phyloP scores from a whole-genome alignment of 2,113 vertebrate genomes.

The Anoplopoma fimbria region DNA sequence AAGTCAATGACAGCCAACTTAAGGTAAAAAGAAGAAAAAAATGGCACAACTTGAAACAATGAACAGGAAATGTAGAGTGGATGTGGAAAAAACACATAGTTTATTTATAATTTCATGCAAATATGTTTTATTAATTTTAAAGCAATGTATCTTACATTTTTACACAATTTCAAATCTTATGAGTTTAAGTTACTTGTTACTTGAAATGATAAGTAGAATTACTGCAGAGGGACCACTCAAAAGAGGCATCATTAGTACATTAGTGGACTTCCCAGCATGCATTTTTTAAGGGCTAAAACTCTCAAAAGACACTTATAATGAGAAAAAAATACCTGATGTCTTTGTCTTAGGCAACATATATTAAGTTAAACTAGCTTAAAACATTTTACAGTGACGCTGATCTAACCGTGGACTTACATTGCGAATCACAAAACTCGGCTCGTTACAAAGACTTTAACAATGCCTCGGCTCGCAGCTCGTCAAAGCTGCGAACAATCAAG shows the following conservation, averaged over 20 bases:
- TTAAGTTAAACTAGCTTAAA: background rate
- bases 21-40: background rate
- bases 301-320: too few species aligned
- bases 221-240: background rate
- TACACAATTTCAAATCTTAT: too few species aligned
- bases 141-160: background rate
- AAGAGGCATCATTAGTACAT: background rate
- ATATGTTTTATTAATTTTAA: background rate
- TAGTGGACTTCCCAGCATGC: slow-evolving; percentile 11
- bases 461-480: slow-evolving; percentile 9
- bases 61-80: background rate
- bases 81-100: background rate
- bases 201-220: background rate
- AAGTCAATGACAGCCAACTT: background rate
- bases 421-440: slow-evolving; percentile 6
- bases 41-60: background rate
- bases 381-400: background rate
- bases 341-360: background rate
- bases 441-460: background rate
- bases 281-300: background rate
- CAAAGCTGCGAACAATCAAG: slow-evolving; percentile 46
- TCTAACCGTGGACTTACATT: background rate
- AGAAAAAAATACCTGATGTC: background rate
- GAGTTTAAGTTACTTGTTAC: background rate
- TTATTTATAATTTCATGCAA: background rate